phyloP scores from a whole-genome alignment of 1,140 invertebrate species.

The Cherax destructor region DNA sequence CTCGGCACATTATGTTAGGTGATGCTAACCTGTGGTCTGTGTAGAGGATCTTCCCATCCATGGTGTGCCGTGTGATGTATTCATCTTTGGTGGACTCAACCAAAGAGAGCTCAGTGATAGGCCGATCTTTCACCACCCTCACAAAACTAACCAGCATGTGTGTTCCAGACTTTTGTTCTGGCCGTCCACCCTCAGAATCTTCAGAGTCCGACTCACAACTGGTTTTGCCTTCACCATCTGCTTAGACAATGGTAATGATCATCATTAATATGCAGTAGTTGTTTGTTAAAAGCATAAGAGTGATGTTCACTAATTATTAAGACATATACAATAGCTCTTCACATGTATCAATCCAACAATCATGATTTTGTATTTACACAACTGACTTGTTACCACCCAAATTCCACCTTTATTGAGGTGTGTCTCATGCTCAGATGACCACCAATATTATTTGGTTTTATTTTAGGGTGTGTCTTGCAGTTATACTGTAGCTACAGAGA shows the following conservation, averaged over 20 bases:
- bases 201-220: constrained; percentile 25
- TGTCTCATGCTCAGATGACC: no score
- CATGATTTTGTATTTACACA: no score
- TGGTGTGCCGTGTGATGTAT: constrained; percentile 88
- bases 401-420: no score
- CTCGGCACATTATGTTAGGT: no score
- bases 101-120: constrained; percentile 81
- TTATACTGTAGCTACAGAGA: no score
- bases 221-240: no score
- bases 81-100: constrained; percentile 87
- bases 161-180: constrained; percentile 73
- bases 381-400: no score
- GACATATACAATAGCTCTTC: not conserved
- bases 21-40: constrained; percentile 82
- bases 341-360: not conserved
- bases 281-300: no score
- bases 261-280: no score
- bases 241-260: not conserved
- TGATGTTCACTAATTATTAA: no score
- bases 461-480: no score
- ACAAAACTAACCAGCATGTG: constrained; percentile 83
- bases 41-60: constrained; percentile 89
- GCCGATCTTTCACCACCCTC: constrained; percentile 81
- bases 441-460: no score
- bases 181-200: not conserved